Base-by-base conservation (phyloP, 2,888 invertebrate genomes). In the Chymomyza caudatula region DNA sequence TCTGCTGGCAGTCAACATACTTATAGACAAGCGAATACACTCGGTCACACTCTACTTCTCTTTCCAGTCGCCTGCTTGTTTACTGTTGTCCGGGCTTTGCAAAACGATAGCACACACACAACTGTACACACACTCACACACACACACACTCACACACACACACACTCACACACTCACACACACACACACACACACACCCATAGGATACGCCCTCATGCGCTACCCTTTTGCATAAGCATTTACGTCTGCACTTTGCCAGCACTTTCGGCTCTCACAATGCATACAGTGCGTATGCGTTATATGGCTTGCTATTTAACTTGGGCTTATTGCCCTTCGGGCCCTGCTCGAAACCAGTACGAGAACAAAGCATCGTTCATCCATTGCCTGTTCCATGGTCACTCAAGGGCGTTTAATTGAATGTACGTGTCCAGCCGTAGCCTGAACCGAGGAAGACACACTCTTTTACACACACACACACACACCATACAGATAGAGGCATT, bases 401-500 rank as follows among this genome's bases (percentile, higher is more conserved):
- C 85, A 84, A 86, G 80, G 80, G 86, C 86, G 80, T 80, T 80
- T 80, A 80, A 80, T 80, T 80, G 85, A 80, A 80, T 84, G 86
- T 86, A 86, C 80, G 86, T 79, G 84, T 65, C 15, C 42, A 52
- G 58, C 17, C 17, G 57, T 19, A 20, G 63, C 63, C 63, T 67
- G 67, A 56, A 57, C 54, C 65, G 2, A 17, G 60, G 57, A 57
- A 54, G 6, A 8, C 8, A 37, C 2, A 37, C 29, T n/a, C n/a
- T n/a, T n/a, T n/a, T n/a, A n/a, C n/a, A n/a, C 29, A 37, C 11
- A 8, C 8, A 11, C 0, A 37, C 29, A 63, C 63, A 80, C 62
- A 69, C 67, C 66, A 73, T 64, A 59, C 65, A 69, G 82, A 80
- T 85, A 79, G 79, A 86, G 82, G 69, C 86, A 80, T 86, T 86